A percentile compares a stretch with the other conserved stretches of the same genome.
phyloP scores from a whole-genome alignment of 2,888 invertebrate genomes.

The Ditylenchus weischeri region DNA sequence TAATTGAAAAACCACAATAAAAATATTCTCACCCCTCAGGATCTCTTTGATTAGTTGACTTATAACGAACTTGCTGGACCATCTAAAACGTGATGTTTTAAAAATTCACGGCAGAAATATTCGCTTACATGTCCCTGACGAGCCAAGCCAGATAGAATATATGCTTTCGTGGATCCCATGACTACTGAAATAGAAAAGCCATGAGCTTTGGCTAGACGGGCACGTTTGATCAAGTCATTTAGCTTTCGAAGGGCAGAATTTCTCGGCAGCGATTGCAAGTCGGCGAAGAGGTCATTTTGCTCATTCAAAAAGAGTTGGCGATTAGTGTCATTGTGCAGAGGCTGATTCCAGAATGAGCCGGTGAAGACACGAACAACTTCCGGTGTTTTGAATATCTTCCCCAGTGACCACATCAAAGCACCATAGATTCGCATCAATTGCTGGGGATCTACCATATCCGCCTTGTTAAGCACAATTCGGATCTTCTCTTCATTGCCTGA shows the following conservation, averaged over 20 bases:
- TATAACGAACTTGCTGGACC: too few relatives aligned
- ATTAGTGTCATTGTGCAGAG: conserved; percentile 88
- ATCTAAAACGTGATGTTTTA: too few relatives aligned
- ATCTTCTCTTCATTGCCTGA: conserved; percentile 95
- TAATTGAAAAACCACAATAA: too few relatives aligned
- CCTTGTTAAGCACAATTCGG: conserved; percentile 93
- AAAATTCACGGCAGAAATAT: too few relatives aligned
- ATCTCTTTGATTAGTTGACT: too few relatives aligned
- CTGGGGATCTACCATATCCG: conserved; percentile 99
- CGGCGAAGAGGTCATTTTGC: conserved; percentile 88
- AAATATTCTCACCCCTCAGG: too few relatives aligned
- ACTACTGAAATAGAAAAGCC: too few relatives aligned
- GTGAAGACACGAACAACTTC: conserved; percentile 97
- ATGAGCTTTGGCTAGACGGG: conserved; percentile 90
- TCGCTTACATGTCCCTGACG: too few relatives aligned
- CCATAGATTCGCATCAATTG: conserved; percentile 87
- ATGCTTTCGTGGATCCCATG: too few relatives aligned
- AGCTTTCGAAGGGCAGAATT: conserved; percentile 94
- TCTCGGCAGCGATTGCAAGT: conserved; percentile 86
- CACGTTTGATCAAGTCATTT: conserved; percentile 94
- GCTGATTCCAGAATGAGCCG: conserved; percentile 99
- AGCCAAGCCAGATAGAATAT: too few relatives aligned
- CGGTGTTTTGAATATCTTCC: conserved; percentile 86
- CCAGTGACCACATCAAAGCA: conserved; percentile 98
- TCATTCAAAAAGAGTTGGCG: conserved; percentile 82